Conservation (phyloP, 1,140 invertebrate genomes). For the Aleiodes sp. region DNA sequence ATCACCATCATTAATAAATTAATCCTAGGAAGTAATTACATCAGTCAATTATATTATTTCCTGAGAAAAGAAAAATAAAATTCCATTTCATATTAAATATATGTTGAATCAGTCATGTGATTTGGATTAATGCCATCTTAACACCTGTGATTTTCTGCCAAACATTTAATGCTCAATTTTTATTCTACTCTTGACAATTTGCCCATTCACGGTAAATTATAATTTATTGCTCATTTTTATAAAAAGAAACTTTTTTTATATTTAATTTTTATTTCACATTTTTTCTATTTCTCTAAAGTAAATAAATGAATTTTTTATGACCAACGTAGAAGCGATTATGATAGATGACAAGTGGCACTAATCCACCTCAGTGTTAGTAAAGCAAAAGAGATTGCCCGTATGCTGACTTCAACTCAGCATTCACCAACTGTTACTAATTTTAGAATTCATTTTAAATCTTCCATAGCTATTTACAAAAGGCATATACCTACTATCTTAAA, state of each 20-base stretch:
- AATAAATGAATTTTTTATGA: conserved; percentile 12
- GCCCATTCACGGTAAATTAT: conserved; percentile 9
- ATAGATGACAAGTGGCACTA: conserved; percentile 7
- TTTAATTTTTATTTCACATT: too few relatives aligned
- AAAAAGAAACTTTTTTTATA: too few relatives aligned
- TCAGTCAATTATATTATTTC: not conserved
- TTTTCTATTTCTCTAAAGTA: not conserved
- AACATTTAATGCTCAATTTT: not conserved
- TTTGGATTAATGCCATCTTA: conserved; percentile 52
- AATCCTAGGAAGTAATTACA: not conserved
- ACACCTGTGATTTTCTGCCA: conserved; percentile 31
- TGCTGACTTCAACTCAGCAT: not conserved
- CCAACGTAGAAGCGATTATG: not conserved
- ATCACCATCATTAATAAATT: too few relatives aligned
- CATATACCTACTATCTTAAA: not conserved
- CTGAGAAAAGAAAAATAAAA: conserved; percentile 34
- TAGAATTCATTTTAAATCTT: conserved; percentile 35
- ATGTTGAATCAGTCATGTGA: conserved; percentile 51
- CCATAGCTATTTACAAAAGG: conserved; percentile 31
- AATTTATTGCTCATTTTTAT: too few relatives aligned
- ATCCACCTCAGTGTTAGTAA: not conserved
- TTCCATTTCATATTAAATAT: conserved; percentile 36
- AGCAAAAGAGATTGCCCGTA: not conserved
- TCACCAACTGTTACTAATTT: conserved; percentile 31
- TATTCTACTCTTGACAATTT: conserved; percentile 34